Base-by-base conservation (phyloP, 2,797 vertebrate genomes). In the Heteromormyrus szaboi region DNA sequence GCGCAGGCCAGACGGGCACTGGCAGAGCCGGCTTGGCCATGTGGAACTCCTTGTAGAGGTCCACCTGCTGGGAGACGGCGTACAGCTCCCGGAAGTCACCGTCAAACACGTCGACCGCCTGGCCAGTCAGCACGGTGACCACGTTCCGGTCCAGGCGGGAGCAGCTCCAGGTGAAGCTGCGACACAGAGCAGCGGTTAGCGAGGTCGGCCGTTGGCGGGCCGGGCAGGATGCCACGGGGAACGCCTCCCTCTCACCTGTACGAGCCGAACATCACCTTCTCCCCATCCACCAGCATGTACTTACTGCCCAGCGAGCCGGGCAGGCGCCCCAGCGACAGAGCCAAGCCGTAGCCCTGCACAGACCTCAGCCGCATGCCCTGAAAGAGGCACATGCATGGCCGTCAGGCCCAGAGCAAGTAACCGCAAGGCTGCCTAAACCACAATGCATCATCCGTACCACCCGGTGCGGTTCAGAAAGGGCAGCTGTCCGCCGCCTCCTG, bases 211-310 rank as follows among this genome's bases (percentile, higher is more conserved):
- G 0, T 22, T 1, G 41, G 62, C 62, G 3, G 3, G 25, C 22
- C 14, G 33, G 68, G 14, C 4, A 0, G 68, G 72, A 68, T 11
- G 25, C 11, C 3, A 11, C 62, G 9, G 11, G 62, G 11, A 9
- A 11, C 11, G 11, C 3, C 3, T 19, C 93, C 25, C 25, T 2
- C 94, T 92, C 90, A 96, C 98, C 98, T 99, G 94, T 98, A 99
- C 0, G 98, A 98, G 25, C 98, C 98, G 2, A 97, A 98, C 93
- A 98, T 95, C 54, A 98, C 97, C 92, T 98, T 98, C 88, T 99
- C 98, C 89, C 97, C 98, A 65, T 99, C 98, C 68, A 99, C 97
- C 96, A 99, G 96, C 93, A 99, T 96, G 95, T 99, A 99, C 89
- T 96, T 98, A 14, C 97, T 98, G 91, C 96, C 94, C 89, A 99